Conservation (phyloP, 2,888 invertebrate species). For the Netelia melanura region DNA sequence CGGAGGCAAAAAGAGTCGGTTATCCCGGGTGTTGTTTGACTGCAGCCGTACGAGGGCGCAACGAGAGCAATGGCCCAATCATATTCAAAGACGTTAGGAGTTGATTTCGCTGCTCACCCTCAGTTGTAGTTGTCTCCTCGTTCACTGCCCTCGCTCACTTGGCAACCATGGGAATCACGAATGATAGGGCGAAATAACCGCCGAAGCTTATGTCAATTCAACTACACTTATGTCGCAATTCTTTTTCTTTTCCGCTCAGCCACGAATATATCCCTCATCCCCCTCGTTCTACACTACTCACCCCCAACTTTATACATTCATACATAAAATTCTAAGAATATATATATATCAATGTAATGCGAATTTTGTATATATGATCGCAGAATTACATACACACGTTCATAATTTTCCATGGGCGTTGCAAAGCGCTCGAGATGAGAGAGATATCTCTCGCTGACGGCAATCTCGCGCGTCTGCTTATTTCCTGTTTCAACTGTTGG, state of each 20-base stretch:
- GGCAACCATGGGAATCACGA: slow-evolving; percentile 78
- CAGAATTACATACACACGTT: too few relatives aligned
- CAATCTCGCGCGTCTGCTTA: slow-evolving; percentile 48
- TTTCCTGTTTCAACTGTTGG: slow-evolving; percentile 16
- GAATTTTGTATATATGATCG: too few relatives aligned
- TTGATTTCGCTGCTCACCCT: slow-evolving; percentile 12
- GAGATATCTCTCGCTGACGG: slow-evolving; percentile 2
- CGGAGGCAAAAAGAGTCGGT: too few relatives aligned
- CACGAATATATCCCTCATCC: too few relatives aligned
- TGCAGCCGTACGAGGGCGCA: neutral
- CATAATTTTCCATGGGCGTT: too few relatives aligned
- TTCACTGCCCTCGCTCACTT: slow-evolving; percentile 52
- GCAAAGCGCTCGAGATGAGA: neutral
- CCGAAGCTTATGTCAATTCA: slow-evolving; percentile 84
- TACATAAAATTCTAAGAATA: too few relatives aligned
- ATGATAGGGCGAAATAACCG: slow-evolving; percentile 84
- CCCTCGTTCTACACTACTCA: too few relatives aligned
- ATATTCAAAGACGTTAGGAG: neutral
- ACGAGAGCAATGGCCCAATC: neutral
- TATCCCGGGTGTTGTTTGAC: too few relatives aligned
- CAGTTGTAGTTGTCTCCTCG: neutral
- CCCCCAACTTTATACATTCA: too few relatives aligned
- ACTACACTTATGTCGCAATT: slow-evolving; percentile 40
- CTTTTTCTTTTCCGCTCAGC: too few relatives aligned
- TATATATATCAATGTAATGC: too few relatives aligned